Evolutionary conservation across 1,140 invertebrate genomes (phyloP).

Genomic region (Pseudomyrmex cubaensis): DNA sequence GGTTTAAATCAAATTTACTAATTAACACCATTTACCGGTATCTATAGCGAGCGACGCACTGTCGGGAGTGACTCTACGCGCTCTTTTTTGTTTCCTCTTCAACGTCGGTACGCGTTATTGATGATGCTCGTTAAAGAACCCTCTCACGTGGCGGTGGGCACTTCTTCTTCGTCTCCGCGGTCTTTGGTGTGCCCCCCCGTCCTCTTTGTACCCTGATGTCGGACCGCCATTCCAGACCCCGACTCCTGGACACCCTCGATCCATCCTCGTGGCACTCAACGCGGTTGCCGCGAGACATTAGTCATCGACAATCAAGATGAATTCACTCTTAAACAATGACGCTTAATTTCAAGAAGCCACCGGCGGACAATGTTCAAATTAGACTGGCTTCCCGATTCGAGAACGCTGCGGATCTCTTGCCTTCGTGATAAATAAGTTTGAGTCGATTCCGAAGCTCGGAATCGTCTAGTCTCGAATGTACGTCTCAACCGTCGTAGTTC

Average conservation of each 20-base stretch:
- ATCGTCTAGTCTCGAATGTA: constrained; percentile 21
- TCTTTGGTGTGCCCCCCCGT: constrained; percentile 43
- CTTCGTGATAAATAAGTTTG: constrained; percentile 53
- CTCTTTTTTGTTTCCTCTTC: constrained; percentile 70
- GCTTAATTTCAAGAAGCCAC: constrained; percentile 79
- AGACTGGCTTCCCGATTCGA: constrained; percentile 60
- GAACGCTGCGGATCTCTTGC: constrained; percentile 37
- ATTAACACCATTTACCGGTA: constrained; percentile 78
- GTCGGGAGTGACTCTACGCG: constrained; percentile 65
- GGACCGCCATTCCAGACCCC: constrained; percentile 51
- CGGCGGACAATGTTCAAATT: constrained; percentile 75
- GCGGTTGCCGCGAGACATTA: constrained; percentile 72
- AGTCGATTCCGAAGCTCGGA: constrained; percentile 2
- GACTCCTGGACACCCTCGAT: constrained; percentile 72
- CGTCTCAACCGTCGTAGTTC: background rate
- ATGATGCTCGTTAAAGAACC: constrained; percentile 77
- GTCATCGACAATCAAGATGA: constrained; percentile 79
- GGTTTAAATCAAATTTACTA: constrained; percentile 78
- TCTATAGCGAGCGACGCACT: constrained; percentile 68
- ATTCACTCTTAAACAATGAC: constrained; percentile 80
- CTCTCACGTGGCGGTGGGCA: constrained; percentile 73
- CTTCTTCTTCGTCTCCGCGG: constrained; percentile 72
- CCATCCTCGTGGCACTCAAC: constrained; percentile 69
- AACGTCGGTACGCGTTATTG: constrained; percentile 77
- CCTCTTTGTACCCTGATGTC: background rate